A percentile compares a stretch with the other conserved stretches of the same genome.
Conservation (phyloP, 2,888 invertebrate genomes). For the Eurytoma adleriae region DNA sequence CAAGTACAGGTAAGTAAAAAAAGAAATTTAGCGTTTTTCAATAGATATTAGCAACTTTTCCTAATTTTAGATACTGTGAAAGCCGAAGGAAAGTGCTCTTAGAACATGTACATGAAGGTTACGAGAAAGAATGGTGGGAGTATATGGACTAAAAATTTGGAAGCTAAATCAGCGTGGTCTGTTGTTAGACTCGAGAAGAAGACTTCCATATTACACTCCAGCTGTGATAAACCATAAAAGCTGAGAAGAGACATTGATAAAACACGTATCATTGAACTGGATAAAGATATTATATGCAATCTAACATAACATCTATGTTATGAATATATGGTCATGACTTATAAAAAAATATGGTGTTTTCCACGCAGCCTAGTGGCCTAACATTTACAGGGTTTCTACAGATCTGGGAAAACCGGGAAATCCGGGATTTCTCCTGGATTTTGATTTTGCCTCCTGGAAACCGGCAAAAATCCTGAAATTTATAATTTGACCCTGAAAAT, state of each 20-base stretch:
- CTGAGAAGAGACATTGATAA: slow-evolving; percentile 65
- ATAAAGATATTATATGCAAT: slow-evolving; percentile 62
- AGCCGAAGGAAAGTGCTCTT: slow-evolving; percentile 95
- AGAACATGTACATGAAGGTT: slow-evolving; percentile 99
- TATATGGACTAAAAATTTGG: slow-evolving; percentile 86
- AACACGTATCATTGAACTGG: slow-evolving; percentile 49
- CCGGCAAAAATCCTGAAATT: too few relatives aligned
- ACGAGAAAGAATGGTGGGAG: slow-evolving; percentile 99
- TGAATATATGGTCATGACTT: slow-evolving; percentile 57
- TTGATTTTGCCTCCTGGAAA: too few relatives aligned
- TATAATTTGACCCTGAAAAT: too few relatives aligned
- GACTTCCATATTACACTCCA: slow-evolving; percentile 70
- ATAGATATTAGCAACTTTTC: slow-evolving; percentile 13
- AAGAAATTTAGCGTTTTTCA: background rate
- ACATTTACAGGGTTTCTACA: too few relatives aligned
- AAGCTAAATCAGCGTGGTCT: slow-evolving; percentile 40
- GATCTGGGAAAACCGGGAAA: too few relatives aligned
- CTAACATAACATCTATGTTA: slow-evolving; percentile 66
- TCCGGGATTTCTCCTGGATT: too few relatives aligned
- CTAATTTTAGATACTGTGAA: slow-evolving; percentile 92
- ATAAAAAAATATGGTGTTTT: background rate
- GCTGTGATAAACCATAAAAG: slow-evolving; percentile 74
- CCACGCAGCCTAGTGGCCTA: too few relatives aligned
- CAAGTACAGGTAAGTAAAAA: slow-evolving; percentile 88
- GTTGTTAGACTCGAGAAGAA: slow-evolving; percentile 40